These are phyloP conservation scores for Pantala flavescens DNA, from an alignment of 1,140 invertebrate species.

Conservation along the genomic window DNA sequence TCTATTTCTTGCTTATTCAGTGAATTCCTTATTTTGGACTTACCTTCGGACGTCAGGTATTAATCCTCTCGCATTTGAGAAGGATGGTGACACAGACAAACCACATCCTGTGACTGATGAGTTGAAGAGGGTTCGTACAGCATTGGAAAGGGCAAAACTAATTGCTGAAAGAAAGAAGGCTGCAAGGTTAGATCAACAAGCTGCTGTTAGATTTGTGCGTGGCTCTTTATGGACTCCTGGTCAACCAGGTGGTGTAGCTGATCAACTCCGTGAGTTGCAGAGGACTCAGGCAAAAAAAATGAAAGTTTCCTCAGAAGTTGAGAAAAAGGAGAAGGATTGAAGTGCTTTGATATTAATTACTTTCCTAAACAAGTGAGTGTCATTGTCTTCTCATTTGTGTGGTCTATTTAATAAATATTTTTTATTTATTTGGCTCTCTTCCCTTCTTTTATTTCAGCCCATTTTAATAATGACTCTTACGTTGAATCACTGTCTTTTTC, in stretches of 20 bases:
- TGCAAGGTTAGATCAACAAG: neutral
- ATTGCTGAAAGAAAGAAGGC: neutral
- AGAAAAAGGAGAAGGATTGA: too few relatives aligned
- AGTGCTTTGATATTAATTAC: too few relatives aligned
- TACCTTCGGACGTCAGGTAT: neutral
- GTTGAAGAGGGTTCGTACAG: neutral
- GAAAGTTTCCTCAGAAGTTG: neutral
- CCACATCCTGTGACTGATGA: neutral
- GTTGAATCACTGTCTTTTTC: too few relatives aligned
- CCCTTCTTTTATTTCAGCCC: too few relatives aligned
- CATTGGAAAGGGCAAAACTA: neutral
- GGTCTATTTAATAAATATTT: too few relatives aligned
- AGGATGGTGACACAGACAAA: neutral
- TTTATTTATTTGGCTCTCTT: too few relatives aligned
- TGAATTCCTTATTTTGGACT: neutral
- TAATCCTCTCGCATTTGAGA: neutral
- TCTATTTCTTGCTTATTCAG: neutral
- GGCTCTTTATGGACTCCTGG: neutral
- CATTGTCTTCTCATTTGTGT: too few relatives aligned
- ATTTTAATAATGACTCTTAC: too few relatives aligned
- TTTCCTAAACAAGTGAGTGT: too few relatives aligned
- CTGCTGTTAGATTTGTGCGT: constrained; percentile 1
- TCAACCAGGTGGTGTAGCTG: neutral
- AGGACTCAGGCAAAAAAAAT: neutral
- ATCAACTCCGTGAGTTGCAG: neutral